Evolutionary conservation across 2,797 vertebrate genomes (phyloP).

Genomic region (Gadopsis bispinosus): DNA sequence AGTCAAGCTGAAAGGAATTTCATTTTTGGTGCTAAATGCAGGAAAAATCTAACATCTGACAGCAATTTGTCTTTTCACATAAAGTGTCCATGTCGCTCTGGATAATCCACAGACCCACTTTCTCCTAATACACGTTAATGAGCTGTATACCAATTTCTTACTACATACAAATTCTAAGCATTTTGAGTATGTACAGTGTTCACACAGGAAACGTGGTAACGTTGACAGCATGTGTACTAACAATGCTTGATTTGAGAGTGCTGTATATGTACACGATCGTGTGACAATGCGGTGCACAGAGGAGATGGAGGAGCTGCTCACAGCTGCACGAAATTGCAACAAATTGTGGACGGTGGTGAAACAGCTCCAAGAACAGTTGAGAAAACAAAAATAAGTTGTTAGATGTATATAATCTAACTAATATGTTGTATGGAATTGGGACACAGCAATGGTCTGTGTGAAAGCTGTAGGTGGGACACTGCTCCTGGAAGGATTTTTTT

Average conservation of each 20-base stretch:
- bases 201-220: background rate
- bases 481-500: background rate
- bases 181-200: background rate
- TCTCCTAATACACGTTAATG: background rate
- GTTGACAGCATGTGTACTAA: background rate
- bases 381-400: background rate
- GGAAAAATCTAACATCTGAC: background rate
- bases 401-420: no score
- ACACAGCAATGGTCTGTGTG: background rate
- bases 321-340: background rate
- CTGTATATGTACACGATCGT: no score
- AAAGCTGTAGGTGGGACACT: background rate
- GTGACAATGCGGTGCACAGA: no score
- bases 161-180: background rate
- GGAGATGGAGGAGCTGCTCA: background rate
- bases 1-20: slow-evolving; percentile 11
- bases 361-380: background rate
- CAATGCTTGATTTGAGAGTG: background rate
- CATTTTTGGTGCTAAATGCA: background rate
- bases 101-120: slow-evolving; percentile 10
- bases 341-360: background rate
- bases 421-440: no score
- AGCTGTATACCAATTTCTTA: background rate
- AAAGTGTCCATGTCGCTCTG: background rate
- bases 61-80: background rate